phyloP scores from a whole-genome alignment of 2,888 invertebrate genomes.

The Nemapogon koenigi region DNA sequence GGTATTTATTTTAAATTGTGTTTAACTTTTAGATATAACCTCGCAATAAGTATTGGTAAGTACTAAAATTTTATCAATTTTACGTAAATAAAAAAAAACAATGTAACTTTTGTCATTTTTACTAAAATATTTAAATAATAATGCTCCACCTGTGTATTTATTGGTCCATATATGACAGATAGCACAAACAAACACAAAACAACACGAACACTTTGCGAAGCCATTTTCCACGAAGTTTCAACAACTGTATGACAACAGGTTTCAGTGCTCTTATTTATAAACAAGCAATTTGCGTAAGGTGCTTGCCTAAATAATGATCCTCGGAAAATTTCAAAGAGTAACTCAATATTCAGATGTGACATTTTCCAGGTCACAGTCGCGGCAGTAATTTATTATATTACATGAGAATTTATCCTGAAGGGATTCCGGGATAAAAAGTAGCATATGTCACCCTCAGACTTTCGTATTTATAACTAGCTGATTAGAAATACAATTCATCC shows the following conservation, averaged over 20 bases:
- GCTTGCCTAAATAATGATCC: slow-evolving; percentile 5
- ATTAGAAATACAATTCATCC: too few species aligned
- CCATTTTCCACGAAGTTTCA: neutral
- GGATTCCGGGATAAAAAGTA: too few species aligned
- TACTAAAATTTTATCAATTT: neutral
- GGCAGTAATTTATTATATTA: too few species aligned
- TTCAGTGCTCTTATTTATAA: neutral
- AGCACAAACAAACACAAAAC: slow-evolving; percentile 1
- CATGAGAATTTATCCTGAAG: too few species aligned
- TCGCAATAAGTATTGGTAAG: neutral
- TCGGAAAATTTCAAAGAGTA: slow-evolving; percentile 1
- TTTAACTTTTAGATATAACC: too few species aligned
- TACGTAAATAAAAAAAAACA: neutral
- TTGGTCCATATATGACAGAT: neutral
- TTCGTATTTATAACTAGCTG: too few species aligned
- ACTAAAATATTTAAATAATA: neutral
- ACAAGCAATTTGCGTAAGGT: neutral
- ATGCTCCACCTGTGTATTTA: neutral
- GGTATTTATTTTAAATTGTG: too few species aligned
- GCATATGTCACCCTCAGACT: too few species aligned
- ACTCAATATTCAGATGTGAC: neutral
- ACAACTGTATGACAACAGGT: slow-evolving; percentile 3
- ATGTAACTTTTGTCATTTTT: neutral
- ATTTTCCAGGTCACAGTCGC: too few species aligned
- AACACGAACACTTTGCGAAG: neutral